Evolutionary conservation across 1,140 invertebrate species (phyloP), one percentile per base, ranked within the genome.

Genomic region (Cyphomyrmex costatus): DNA sequence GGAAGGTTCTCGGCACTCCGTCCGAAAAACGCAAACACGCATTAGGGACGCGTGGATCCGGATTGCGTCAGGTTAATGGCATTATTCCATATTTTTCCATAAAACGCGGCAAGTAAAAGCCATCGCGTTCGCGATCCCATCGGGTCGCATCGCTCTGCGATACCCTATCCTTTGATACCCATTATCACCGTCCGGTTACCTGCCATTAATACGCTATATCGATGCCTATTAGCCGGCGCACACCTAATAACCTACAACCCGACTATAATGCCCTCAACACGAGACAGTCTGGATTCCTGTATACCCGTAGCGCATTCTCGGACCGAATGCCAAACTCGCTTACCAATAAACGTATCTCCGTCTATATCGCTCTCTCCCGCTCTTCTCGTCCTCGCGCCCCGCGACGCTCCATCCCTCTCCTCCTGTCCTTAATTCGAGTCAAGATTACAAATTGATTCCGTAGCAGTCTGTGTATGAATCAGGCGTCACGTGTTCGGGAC

Each of bases 391-490:
- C 24, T n/a, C 65, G 58, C 66, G 58, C 66, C 24, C 70, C 80
- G 46, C 27, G 77, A 78, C 70, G 86, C 36, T 16, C 51, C 56
- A 12, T 60, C 65, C 68, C 46, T 51, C 42, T 53, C 49, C 42
- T 53, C 80, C 86, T 87, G 85, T 93, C 93, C 93, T 94, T 95
- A 95, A 95, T 95, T 95, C 94, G 89, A 95, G 94, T 94, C 95
- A 94, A 95, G 94, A 95, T 95, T 95, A 95, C 94, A 95, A 95
- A 95, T 95, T 95, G 95, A 95, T 95, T 95, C 86, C 93, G 93
- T 94, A 93, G 93, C 94, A 94, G 94, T 94, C 94, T 94, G 94
- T 95, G 90, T 95, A 95, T 95, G 94, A 95, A 95, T 95, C 94
- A 95, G 93, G 94, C 94, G 94, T 95, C 95, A 95, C 93, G 92